These are phyloP conservation scores for Pangasius djambal DNA, from an alignment of 2,797 vertebrate genomes.

Conservation along the genomic window DNA sequence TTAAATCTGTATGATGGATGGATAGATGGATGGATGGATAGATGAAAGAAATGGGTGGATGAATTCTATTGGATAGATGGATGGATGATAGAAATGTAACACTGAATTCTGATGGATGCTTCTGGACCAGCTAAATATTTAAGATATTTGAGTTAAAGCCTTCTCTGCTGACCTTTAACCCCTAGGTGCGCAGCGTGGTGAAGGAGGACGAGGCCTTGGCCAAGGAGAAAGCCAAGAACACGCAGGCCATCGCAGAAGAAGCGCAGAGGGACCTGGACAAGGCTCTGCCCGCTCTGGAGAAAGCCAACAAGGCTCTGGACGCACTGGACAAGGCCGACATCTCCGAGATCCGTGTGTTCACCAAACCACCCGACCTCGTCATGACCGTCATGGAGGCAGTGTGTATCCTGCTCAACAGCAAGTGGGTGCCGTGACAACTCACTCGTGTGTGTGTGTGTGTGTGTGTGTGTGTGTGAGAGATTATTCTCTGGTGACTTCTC, in stretches of 20 bases:
- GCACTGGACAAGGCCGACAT: slow-evolving; percentile 86
- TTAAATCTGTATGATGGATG: neutral
- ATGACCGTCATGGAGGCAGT: slow-evolving; percentile 88
- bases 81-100: neutral
- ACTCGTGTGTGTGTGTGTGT: neutral
- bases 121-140: neutral
- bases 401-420: slow-evolving; percentile 81
- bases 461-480: neutral
- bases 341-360: slow-evolving; percentile 86
- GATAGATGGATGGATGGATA: neutral
- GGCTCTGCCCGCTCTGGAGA: slow-evolving; percentile 79
- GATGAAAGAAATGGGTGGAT: neutral
- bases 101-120: neutral
- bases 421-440: slow-evolving; percentile 70
- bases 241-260: slow-evolving; percentile 84
- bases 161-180: slow-evolving; percentile 11
- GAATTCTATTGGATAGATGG: neutral
- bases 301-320: slow-evolving; percentile 80
- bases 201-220: slow-evolving; percentile 82
- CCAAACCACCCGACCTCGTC: slow-evolving; percentile 84
- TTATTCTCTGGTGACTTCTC: too few relatives aligned
- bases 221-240: slow-evolving; percentile 83
- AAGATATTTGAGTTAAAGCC: neutral
- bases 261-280: slow-evolving; percentile 84
- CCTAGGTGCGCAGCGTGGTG: slow-evolving; percentile 78